These are phyloP conservation scores for Procambarus clarkii DNA, from an alignment of 1,140 invertebrate genomes.

Conservation along the genomic window DNA sequence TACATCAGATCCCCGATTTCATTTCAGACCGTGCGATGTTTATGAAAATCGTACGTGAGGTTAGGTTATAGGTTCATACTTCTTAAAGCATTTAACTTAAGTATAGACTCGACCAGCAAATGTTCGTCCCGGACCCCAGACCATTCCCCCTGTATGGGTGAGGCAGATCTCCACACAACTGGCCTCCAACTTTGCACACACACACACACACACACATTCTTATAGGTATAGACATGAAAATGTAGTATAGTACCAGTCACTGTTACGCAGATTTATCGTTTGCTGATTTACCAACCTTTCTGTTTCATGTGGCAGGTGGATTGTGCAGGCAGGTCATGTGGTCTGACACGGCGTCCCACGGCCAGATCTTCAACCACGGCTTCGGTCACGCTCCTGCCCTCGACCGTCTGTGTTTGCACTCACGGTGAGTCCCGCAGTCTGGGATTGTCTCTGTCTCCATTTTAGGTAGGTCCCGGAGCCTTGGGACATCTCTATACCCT, in stretches of 20 bases:
- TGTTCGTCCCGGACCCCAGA: too few species aligned
- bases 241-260: background rate
- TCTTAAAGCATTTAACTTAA: too few species aligned
- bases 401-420: background rate
- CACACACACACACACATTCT: background rate
- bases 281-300: background rate
- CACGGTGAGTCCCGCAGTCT: background rate
- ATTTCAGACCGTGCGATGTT: too few species aligned
- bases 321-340: background rate
- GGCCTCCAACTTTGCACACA: background rate
- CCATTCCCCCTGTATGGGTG: background rate
- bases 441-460: too few species aligned
- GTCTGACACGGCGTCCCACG: background rate
- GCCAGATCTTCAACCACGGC: background rate
- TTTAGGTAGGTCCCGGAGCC: too few species aligned
- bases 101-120: too few species aligned
- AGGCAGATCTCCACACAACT: background rate
- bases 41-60: too few species aligned
- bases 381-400: constrained; percentile 7
- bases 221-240: background rate
- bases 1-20: too few species aligned
- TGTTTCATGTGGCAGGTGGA: background rate
- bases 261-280: background rate
- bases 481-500: too few species aligned
- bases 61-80: too few species aligned